Evolutionary conservation across 2,113 vertebrate genomes (phyloP).

Genomic region (Epinephelus fuscoguttatus): DNA sequence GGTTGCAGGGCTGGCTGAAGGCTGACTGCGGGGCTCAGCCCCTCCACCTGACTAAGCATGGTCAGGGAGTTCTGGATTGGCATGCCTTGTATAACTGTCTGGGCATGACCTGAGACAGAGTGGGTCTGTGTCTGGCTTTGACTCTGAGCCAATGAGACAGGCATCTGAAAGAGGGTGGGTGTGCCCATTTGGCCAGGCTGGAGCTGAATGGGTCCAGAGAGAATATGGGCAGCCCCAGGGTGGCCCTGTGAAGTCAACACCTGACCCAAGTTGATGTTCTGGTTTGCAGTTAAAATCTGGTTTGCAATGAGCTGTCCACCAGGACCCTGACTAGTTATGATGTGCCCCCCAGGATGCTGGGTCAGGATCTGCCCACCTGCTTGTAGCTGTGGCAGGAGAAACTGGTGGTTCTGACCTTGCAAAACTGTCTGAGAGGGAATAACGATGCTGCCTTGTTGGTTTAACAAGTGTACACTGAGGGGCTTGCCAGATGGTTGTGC

Average conservation of each 20-base stretch:
- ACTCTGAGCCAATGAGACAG: constrained; percentile 88
- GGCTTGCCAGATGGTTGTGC: constrained; percentile 89
- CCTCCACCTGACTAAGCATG: constrained; percentile 90
- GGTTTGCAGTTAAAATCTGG: constrained; percentile 94
- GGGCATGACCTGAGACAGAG: constrained; percentile 80
- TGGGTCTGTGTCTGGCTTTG: constrained; percentile 87
- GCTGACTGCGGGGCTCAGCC: constrained; percentile 87
- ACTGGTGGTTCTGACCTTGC: constrained; percentile 93
- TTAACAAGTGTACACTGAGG: constrained; percentile 94
- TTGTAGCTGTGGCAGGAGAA: constrained; percentile 90
- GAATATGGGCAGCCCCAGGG: constrained; percentile 91
- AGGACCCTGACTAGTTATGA: constrained; percentile 90
- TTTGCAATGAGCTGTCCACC: constrained; percentile 92
- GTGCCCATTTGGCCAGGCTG: constrained; percentile 92
- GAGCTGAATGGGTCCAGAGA: constrained; percentile 91
- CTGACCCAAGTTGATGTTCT: constrained; percentile 93
- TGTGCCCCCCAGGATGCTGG: constrained; percentile 88
- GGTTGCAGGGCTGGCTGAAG: constrained; percentile 85
- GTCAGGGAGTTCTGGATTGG: constrained; percentile 91
- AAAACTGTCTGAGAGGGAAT: constrained; percentile 93
- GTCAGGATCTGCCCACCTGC: constrained; percentile 92
- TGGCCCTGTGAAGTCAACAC: constrained; percentile 91
- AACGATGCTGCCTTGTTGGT: constrained; percentile 94
- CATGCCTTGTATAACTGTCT: constrained; percentile 93
- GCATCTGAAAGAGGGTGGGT: constrained; percentile 94